These are phyloP conservation scores for Drosophila subobscura DNA, from an alignment of 1,140 invertebrate genomes.

Conservation along the genomic window DNA sequence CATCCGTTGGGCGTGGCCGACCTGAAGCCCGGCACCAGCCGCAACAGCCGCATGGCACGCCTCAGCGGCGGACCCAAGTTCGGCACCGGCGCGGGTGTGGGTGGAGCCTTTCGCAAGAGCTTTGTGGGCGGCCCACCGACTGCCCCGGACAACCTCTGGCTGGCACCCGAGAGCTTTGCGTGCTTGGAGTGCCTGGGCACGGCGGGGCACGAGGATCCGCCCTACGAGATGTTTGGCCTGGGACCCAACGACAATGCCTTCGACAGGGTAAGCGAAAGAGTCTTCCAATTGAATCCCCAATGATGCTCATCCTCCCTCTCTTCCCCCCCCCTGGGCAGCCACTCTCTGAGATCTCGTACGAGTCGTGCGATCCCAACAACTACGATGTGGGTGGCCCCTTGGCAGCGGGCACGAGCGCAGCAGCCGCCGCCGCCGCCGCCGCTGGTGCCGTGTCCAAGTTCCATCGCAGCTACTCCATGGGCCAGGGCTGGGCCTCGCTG, in stretches of 20 bases:
- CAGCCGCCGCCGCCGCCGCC: conserved; percentile 21
- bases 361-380: conserved; percentile 77
- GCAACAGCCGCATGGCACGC: conserved; percentile 72
- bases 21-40: conserved; percentile 79
- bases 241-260: conserved; percentile 67
- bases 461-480: conserved; percentile 83
- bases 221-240: conserved; percentile 80
- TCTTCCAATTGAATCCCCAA: too few relatives aligned
- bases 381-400: conserved; percentile 66
- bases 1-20: conserved; percentile 56
- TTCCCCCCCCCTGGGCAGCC: conserved; percentile 55
- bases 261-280: conserved; percentile 58
- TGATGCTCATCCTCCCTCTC: too few relatives aligned
- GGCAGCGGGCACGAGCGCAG: conserved; percentile 20
- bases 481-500: conserved; percentile 76
- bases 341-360: conserved; percentile 79
- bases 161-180: conserved; percentile 89
- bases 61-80: conserved; percentile 70
- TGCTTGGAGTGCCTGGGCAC: conserved; percentile 89
- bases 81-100: conserved; percentile 7
- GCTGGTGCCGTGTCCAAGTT: conserved; percentile 70
- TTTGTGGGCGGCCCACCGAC: conserved; percentile 75
- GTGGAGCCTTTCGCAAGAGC: conserved; percentile 66
- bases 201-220: conserved; percentile 85
- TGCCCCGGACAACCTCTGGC: conserved; percentile 84